These are phyloP conservation scores for Isichthys henryi DNA, from an alignment of 2,113 vertebrate species.

Conservation along the genomic window DNA sequence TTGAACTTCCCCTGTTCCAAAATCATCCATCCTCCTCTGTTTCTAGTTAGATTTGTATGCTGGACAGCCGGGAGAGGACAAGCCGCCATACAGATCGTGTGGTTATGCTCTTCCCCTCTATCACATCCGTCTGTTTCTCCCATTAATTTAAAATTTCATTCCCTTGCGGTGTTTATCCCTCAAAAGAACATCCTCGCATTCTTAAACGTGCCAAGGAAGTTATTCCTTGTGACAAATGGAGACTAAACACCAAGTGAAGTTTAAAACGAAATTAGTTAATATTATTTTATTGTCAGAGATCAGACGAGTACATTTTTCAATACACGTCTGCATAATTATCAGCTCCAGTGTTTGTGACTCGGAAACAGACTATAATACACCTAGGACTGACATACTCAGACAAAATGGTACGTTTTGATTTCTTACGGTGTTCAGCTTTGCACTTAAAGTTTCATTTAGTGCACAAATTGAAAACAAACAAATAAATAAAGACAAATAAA, in stretches of 20 bases:
- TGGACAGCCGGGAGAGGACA: background rate
- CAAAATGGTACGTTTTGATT: background rate
- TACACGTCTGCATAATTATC: background rate
- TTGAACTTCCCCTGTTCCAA: background rate
- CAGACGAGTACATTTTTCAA: background rate
- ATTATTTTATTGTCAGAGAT: background rate
- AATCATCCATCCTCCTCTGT: slow-evolving; percentile 5
- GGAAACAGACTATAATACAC: background rate
- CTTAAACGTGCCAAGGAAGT: background rate
- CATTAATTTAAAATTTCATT: background rate
- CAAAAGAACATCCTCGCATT: background rate
- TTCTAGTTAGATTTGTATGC: background rate
- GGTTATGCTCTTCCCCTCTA: background rate
- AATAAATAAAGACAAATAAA: background rate
- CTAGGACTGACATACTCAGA: background rate
- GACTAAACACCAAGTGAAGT: background rate
- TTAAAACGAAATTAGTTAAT: background rate
- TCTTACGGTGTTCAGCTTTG: background rate
- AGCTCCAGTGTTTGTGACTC: background rate
- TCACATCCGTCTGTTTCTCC: background rate
- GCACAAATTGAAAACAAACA: background rate
- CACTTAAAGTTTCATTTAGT: background rate
- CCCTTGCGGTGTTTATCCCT: background rate
- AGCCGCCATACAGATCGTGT: background rate
- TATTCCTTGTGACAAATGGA: background rate